Percentiles rank a stretch among this genome's conserved stretches.
These are phyloP conservation scores for Drosophila paramelanica DNA, from an alignment of 2,888 invertebrate species.

Conservation along the genomic window DNA sequence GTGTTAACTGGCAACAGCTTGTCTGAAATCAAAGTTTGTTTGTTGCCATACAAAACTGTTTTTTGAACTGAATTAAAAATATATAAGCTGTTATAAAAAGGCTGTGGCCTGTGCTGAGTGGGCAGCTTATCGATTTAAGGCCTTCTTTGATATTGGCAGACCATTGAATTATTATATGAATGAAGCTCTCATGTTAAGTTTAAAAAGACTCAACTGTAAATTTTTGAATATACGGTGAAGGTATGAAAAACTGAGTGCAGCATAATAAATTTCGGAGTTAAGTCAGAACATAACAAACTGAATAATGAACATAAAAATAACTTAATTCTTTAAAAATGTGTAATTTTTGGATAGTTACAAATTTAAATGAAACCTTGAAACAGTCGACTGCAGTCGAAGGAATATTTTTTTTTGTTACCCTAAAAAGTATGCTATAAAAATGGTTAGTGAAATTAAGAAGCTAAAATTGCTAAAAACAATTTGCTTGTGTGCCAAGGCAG, in stretches of 20 bases:
- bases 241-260: not conserved
- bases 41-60: not conserved
- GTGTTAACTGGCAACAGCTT: constrained; percentile 37
- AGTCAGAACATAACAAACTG: no score
- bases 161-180: not conserved
- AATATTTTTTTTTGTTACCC: not conserved
- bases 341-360: no score
- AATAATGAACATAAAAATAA: no score
- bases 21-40: constrained; percentile 7
- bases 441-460: not conserved
- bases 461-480: not conserved
- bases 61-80: constrained; percentile 31
- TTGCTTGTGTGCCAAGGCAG: not conserved
- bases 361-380: no score
- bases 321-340: not conserved
- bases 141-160: constrained; percentile 6
- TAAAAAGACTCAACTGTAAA: not conserved
- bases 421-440: constrained; percentile 25
- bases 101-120: not conserved
- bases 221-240: not conserved
- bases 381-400: no score
- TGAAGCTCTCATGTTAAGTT: not conserved
- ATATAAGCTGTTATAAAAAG: constrained; percentile 35
- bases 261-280: no score
- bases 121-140: constrained; percentile 7